Percentiles rank a stretch among this genome's conserved stretches.
phyloP scores from a whole-genome alignment of 2,797 vertebrate species.

The Urocyon cinereoargenteus region DNA sequence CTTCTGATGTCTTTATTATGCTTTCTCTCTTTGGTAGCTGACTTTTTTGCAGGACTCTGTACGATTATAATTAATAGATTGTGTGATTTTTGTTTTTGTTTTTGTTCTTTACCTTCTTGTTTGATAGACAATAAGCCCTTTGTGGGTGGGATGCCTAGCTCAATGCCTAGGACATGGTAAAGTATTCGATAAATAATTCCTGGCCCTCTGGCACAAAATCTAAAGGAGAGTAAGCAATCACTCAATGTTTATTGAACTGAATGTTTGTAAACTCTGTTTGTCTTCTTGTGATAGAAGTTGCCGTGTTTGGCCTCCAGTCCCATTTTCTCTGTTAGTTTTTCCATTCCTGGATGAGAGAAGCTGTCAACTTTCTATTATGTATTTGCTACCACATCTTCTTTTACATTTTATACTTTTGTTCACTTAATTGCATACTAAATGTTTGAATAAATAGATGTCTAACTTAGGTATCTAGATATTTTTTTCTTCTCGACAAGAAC shows the following conservation, averaged over 20 bases:
- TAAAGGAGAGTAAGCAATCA: neutral
- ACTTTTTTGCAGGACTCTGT: neutral
- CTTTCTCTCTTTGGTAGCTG: neutral
- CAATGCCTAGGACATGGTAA: neutral
- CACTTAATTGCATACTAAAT: neutral
- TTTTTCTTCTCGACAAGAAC: neutral
- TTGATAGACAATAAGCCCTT: neutral
- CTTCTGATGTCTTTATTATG: neutral
- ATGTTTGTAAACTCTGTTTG: neutral
- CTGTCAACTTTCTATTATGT: neutral
- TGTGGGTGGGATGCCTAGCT: neutral
- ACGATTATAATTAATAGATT: neutral
- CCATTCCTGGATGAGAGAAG: neutral
- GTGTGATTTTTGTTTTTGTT: neutral
- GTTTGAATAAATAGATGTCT: neutral
- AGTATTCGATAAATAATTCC: neutral
- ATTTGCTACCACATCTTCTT: neutral
- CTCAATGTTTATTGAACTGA: neutral
- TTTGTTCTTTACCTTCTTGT: neutral
- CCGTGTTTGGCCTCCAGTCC: neutral
- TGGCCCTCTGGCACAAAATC: neutral
- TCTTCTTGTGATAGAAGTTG: neutral
- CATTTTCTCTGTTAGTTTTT: neutral
- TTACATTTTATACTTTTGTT: neutral
- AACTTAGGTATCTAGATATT: neutral